Conservation (phyloP, 2,113 vertebrate species). For the Sylvilagus bachmani region DNA sequence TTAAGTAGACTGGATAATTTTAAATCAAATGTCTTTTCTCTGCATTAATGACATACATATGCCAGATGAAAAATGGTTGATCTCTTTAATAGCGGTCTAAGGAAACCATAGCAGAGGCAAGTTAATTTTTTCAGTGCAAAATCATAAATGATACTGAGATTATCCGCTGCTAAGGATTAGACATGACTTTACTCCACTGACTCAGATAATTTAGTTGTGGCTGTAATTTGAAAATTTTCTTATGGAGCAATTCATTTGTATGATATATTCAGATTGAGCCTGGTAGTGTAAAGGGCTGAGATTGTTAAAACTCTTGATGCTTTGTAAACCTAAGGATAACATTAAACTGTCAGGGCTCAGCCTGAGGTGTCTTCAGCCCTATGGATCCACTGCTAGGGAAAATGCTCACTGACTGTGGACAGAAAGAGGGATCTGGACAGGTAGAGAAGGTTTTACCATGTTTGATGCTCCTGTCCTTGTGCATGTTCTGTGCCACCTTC, state of each 20-base stretch:
- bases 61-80: neutral
- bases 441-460: neutral
- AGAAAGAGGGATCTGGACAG: neutral
- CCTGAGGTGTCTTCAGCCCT: neutral
- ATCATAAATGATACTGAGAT: slow-evolving; percentile 32
- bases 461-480: no score
- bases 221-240: slow-evolving; percentile 6
- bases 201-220: neutral
- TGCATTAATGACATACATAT: neutral
- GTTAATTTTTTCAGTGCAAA: slow-evolving; percentile 4
- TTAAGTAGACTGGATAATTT: neutral
- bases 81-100: slow-evolving; percentile 30
- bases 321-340: neutral
- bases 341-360: neutral
- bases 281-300: neutral
- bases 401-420: no score
- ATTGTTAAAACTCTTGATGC: neutral
- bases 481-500: neutral
- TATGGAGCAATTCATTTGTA: neutral
- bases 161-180: neutral
- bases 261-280: neutral
- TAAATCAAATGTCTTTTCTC: neutral
- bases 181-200: neutral
- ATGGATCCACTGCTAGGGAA: neutral
- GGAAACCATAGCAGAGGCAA: slow-evolving; percentile 26